Evolutionary conservation across 2,797 vertebrate species (phyloP).

Genomic region (Bucorvus abyssinicus): DNA sequence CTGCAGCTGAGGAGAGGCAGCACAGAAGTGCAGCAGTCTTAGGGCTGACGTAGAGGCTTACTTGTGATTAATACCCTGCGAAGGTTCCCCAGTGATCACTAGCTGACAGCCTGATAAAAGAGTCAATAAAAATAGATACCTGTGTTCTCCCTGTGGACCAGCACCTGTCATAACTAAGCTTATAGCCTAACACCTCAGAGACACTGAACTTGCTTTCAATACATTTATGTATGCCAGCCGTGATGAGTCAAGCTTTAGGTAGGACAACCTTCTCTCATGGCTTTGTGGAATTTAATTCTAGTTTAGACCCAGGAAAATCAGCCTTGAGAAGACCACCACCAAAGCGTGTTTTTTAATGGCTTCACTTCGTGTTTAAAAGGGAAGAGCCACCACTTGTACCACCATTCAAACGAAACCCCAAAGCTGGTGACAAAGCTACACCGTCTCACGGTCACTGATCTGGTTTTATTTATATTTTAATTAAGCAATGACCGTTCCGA

Average conservation of each 20-base stretch:
- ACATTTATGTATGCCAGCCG: neutral
- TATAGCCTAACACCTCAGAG: neutral
- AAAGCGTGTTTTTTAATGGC: neutral
- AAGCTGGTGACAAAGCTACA: neutral
- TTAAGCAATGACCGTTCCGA: neutral
- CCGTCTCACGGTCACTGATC: neutral
- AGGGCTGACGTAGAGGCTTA: neutral
- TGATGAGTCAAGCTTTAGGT: neutral
- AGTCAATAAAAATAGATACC: neutral
- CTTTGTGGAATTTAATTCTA: neutral
- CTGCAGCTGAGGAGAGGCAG: neutral
- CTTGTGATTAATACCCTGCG: neutral
- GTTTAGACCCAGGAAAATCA: neutral
- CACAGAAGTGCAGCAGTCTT: neutral
- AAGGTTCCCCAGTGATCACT: neutral
- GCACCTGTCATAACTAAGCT: neutral
- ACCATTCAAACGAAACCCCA: neutral
- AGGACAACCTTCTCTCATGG: neutral
- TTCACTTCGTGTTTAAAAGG: neutral
- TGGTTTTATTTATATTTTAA: neutral
- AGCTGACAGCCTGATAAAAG: slow-evolving; percentile 7
- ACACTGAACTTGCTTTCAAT: neutral
- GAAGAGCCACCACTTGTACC: neutral
- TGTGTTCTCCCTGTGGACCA: neutral
- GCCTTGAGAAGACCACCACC: neutral